Base-by-base conservation (phyloP, 2,888 invertebrate genomes). In the Unio pictorum region DNA sequence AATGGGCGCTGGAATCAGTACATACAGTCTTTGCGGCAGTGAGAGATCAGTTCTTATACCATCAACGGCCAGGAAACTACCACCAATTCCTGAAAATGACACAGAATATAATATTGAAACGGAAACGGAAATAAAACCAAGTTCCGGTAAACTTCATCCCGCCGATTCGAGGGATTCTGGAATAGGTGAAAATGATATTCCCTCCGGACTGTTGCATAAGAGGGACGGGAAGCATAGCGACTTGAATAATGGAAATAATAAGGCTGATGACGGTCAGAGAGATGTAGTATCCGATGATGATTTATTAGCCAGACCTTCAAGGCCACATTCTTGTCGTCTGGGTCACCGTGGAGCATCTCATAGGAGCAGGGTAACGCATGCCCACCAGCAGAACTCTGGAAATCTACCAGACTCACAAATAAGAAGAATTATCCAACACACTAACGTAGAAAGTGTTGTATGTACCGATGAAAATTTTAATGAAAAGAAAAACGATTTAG, bases 121-220 rank as follows among this genome's bases (percentile, higher is more conserved):
- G 54, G 76, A 74, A 56, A 45, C 71, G 1, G 75, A 78, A 61
- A 75, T 75, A 23, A 68, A 74, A 15, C 69, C 72, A 26, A 60
- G 57, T 8, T 73, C 81, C 1, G 76, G 78, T 54, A 81, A 81
- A 68, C 71, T 81, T 34, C 81, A 80, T 67, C 75, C 79, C 17
- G 80, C 80, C 15, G 78, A 78, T 60, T 81, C 81, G 20, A 74
- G 80, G 55, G 81, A 81, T 64, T 81, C 81, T 30, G 81, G 81
- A 4, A 81, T 81, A 18, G 81, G 78, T 18, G 81, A 81, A 73
- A 81, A 80, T 56, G 81, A 81, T 59, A 72, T 81, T 61, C 79
- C 78, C 17, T 75, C 78, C 59, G 74, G 74, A 60, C 72, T 65
- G 34, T 56, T 72, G 60, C 72, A 66, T 30, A 74, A 63, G 57